Evolutionary conservation across 2,888 invertebrate species (phyloP), one percentile per base, ranked within the genome.

Genomic region (Macaria notata): DNA sequence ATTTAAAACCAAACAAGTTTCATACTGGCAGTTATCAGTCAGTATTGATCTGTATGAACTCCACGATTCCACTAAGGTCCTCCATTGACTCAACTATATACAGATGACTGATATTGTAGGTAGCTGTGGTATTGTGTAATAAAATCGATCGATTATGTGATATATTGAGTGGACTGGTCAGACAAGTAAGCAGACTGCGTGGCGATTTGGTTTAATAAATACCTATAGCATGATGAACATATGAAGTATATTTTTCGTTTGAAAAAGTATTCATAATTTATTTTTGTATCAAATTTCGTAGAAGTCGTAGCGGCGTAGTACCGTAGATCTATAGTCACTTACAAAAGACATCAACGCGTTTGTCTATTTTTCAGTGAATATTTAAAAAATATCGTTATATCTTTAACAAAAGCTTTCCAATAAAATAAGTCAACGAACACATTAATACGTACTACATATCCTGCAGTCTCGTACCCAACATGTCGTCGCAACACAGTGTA

Each of bases 101-200:
- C 46, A 43, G 44, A 52, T 55, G 60, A 56, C 49, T 48, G 58
- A 62, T 49, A 59, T 62, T 57, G 44, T 45, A 33, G 63, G 48
- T 48, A 53, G 59, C 44, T 50, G 44, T 49, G 38, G 41, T 31
- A 61, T 62, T 54, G 54, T 50, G 38, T 55, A 55, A 19, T 19
- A 19, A 19, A 19, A 59, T 31, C 41, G 54, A 58, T 57, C 57
- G 51, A 64, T 61, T 45, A 57, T 53, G 47, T 9, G 51, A 62
- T 62, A 8, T 53, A 62, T 62, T 58, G 56, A 55, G 6, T 54
- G 57, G 64, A 62, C 65, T 9, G 55, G 65, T 64, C 46, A 49
- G 9, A 30, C 54, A 38, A 8, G 42, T 56, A 56, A 48, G 56
- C 56, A 61, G 57, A 57, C 50, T 46, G 30, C 41, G 9, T 1